These are phyloP conservation scores for Eupsilia transversa DNA, from an alignment of 2,888 invertebrate species.

Conservation along the genomic window DNA sequence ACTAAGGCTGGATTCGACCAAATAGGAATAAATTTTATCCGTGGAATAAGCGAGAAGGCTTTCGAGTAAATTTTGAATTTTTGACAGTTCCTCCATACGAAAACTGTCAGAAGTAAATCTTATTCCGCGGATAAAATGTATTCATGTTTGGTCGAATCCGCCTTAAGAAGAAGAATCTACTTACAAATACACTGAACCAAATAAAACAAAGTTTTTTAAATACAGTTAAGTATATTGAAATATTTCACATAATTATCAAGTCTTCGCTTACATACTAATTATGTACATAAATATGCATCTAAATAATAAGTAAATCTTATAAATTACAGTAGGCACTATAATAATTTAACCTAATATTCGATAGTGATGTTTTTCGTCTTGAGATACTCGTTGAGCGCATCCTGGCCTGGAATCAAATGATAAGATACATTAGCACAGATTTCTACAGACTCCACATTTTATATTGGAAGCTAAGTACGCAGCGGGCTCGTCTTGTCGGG, in stretches of 20 bases:
- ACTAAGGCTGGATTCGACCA: no score
- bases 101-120: no score
- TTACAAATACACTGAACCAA: not conserved
- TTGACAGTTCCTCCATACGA: no score
- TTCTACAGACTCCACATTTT: no score
- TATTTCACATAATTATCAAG: slow-evolving; percentile 40
- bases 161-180: no score
- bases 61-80: no score
- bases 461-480: no score
- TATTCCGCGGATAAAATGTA: no score
- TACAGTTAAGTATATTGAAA: slow-evolving; percentile 32
- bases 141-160: no score
- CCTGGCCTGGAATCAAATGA: slow-evolving; percentile 92
- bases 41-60: no score
- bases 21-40: no score
- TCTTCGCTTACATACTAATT: slow-evolving; percentile 58
- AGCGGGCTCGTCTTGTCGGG: no score
- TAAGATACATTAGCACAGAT: slow-evolving; percentile 17
- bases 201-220: slow-evolving; percentile 18
- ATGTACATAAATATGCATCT: slow-evolving; percentile 62
- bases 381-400: slow-evolving; percentile 97
- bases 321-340: slow-evolving; percentile 23
- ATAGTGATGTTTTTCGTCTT: slow-evolving; percentile 98
- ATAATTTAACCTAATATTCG: slow-evolving; percentile 93
- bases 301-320: slow-evolving; percentile 44